Base-by-base conservation (phyloP, 2,797 vertebrate genomes). In the Phrynocephalus guinanensis region DNA sequence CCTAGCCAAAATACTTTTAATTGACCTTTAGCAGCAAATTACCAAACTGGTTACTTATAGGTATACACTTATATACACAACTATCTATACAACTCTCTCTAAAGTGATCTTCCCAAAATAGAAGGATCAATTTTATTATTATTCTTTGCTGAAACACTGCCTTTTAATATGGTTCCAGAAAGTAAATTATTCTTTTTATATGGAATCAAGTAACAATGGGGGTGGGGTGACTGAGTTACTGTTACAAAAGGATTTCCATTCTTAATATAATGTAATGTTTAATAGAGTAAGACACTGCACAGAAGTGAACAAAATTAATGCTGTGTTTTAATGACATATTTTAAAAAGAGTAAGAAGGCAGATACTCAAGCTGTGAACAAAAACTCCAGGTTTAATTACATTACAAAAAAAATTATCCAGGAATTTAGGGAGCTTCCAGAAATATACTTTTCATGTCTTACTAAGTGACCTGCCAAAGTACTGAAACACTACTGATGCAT, bases 351-450 rank as follows among this genome's bases (percentile, higher is more conserved):
- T 90, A 96, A 93, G 89, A 95, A 95, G 66, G 70, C 93, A 94
- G 94, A 96, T 94, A 95, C 94, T 95, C 92, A 91, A 92, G 91
- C 91, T 92, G 75, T 94, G 93, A 95, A 95, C 93, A 93, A 93
- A 93, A 92, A 89, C 80, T 93, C 91, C 93, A 90, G 93, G 93
- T 96, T 96, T 96, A 95, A 95, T 95, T 93, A 93, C 94, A 95
- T 95, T 83, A 95, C 92, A 93, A 87, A 95, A 91, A 91, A 90
- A 20, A 90, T 89, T 88, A 93, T 90, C 90, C 90, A 93, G 92
- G 88, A 95, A 90, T 87, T 87, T 81, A 91, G 92, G 91, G 79
- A 92, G 87, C 71, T 89, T 92, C 94, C 93, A 94, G 93, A 95
- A 95, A 95, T 87, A 93, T 88, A 95, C 86, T 90, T 88, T 63